Base-by-base conservation (phyloP, 2,888 invertebrate genomes). In the Andricus curvator region DNA sequence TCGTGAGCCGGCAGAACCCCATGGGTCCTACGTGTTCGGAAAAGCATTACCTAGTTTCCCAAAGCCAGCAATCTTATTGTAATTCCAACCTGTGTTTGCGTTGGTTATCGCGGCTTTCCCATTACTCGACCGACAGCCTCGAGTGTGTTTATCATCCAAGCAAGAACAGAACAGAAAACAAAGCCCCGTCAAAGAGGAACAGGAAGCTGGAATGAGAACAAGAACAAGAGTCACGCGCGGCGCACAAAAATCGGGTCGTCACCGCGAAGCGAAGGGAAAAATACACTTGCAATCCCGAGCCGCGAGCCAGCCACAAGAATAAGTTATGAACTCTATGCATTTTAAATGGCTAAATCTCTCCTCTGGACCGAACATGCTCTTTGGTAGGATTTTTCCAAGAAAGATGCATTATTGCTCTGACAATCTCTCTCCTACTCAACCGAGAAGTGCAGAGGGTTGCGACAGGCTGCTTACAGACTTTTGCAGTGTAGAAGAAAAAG, bases 261-360 rank as follows among this genome's bases (percentile, higher is more conserved):
- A 48, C 65, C 51, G 29, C 67, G 67, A 80, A 65, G 77, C 67
- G 77, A 77, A 56, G 77, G 51, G 77, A 80, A 67, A 80, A 67
- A 80, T 80, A 80, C 77, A 77, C 48, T 65, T 78, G 81, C 64
- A 67, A 80, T 78, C 77, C 82, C 84, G 84, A 83, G 85, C 82
- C 84, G 84, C 84, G 85, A 87, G 84, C 86, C 88, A 85, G 85
- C 85, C 80, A 78, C 85, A 87, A 86, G 90, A 90, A 90, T 90
- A 89, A 90, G 89, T 91, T 89, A 90, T 89, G 88, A 91, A 91
- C 89, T 90, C 91, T 89, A 91, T 91, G 91, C 90, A 91, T 90
- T 91, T 90, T 90, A 89, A 90, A 91, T 88, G 89, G 89, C 89
- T 87, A 88, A 90, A 90, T 90, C 89, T 90, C 89, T 89, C 89